Base-by-base conservation (phyloP, 2,113 vertebrate genomes). In the Colistium nudipinnis region DNA sequence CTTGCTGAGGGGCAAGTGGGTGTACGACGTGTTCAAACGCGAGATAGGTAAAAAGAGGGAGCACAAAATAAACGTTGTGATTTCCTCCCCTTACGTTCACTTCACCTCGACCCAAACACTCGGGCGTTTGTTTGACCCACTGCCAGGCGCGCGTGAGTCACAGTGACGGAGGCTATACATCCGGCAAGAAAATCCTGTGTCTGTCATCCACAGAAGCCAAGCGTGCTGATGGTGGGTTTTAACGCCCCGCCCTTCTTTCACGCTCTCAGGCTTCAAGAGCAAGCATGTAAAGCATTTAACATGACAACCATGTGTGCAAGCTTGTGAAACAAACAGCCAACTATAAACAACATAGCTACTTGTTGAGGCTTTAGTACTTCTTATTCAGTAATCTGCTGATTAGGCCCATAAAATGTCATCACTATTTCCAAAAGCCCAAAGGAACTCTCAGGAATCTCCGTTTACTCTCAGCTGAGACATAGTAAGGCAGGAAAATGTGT, bases 101-200 rank as follows among this genome's bases (percentile, higher is more conserved):
- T 60, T 69, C 56, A 59, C n/a, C 51, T 13, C 48, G 38, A 39
- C 71, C 63, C 57, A 62, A 83, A 76, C 25, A 24, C 43, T 51
- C 55, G 62, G 59, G 14, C 63, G 56, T 83, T 85, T 82, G n/a
- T 53, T 67, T 63, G 33, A 71, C 2, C 61, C 41, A 8, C 45
- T 81, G 39, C 54, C 53, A 44, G 35, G n/a, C 24, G 39, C 35
- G 30, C 71, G 20, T 62, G 49, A 51, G 63, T 56, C 36, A 55
- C 1, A 13, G 35, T 14, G 19, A 30, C 51, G 24, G 12, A 28
- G 12, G 27, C 12, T 16, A 12, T 24, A 35, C 7, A 25, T 55
- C 31, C 20, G 45, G 25, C 1, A 54, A 30, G 35, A 31, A 56
- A 47, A 27, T n/a, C n/a, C n/a, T n/a, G 7, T 4, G n/a, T 7